Evolutionary conservation across 2,113 vertebrate genomes (phyloP).

Genomic region (Cepphus grylle): DNA sequence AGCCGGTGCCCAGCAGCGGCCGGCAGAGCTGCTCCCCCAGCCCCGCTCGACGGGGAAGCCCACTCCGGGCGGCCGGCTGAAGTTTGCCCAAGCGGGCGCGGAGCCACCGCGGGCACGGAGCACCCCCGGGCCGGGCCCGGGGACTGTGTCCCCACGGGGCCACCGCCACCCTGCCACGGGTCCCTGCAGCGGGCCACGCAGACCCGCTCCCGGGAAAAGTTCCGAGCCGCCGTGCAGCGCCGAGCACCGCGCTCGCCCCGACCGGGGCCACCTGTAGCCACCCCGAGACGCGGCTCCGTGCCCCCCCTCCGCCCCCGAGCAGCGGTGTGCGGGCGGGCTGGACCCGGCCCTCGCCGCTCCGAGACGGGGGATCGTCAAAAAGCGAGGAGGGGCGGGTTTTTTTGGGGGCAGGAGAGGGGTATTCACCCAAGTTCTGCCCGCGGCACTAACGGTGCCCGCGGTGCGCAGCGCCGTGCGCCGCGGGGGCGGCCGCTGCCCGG

Average conservation of each 20-base stretch:
- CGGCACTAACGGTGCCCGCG: background rate
- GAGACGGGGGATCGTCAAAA: background rate
- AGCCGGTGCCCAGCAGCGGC: background rate
- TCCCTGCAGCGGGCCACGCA: background rate
- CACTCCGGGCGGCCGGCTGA: background rate
- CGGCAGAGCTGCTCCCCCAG: background rate
- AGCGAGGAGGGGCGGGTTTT: background rate
- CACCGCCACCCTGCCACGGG: background rate
- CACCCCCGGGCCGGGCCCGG: background rate
- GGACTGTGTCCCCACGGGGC: background rate
- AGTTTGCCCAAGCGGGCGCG: background rate
- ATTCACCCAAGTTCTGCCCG: background rate
- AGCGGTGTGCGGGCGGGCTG: background rate
- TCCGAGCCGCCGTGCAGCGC: background rate
- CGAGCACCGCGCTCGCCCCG: background rate
- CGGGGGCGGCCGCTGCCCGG: slow-evolving; percentile 4
- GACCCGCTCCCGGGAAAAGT: background rate
- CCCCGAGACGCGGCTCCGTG: background rate
- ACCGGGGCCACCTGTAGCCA: slow-evolving; percentile 29
- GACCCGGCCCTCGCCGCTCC: background rate
- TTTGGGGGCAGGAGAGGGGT: background rate
- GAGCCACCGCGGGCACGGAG: background rate
- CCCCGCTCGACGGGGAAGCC: background rate
- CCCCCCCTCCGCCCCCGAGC: background rate
- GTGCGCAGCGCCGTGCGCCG: background rate